Conservation (phyloP, 2,113 vertebrate species). For the Pituophis catenifer region DNA sequence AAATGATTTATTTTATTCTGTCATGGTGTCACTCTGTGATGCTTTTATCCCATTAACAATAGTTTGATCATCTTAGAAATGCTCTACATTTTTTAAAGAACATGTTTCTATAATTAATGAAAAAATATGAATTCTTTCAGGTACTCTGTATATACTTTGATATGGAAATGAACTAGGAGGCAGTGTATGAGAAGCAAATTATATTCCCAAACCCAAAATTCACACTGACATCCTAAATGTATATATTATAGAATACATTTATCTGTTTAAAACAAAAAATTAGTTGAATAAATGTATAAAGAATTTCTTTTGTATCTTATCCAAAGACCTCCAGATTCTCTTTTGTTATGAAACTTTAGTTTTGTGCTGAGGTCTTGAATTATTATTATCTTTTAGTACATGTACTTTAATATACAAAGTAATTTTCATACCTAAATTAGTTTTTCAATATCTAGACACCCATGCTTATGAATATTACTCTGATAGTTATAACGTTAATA, state of each 20-base stretch:
- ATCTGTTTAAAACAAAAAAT: background rate
- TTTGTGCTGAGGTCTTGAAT: background rate
- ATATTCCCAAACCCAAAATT: background rate
- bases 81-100: background rate
- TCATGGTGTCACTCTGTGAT: background rate
- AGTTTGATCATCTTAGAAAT: background rate
- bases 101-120: background rate
- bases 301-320: background rate
- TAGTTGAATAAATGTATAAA: background rate
- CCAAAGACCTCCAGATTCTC: background rate
- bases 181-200: background rate
- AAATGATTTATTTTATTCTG: background rate
- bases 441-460: background rate
- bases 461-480: background rate
- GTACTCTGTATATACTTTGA: background rate
- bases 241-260: background rate
- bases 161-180: background rate
- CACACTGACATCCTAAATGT: background rate
- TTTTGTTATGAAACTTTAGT: background rate
- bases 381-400: background rate
- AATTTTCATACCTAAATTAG: background rate
- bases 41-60: background rate
- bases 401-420: background rate
- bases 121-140: background rate
- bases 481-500: constrained; percentile 22